phyloP scores from a whole-genome alignment of 2,888 invertebrate genomes.

The Pelosia muscerda region DNA sequence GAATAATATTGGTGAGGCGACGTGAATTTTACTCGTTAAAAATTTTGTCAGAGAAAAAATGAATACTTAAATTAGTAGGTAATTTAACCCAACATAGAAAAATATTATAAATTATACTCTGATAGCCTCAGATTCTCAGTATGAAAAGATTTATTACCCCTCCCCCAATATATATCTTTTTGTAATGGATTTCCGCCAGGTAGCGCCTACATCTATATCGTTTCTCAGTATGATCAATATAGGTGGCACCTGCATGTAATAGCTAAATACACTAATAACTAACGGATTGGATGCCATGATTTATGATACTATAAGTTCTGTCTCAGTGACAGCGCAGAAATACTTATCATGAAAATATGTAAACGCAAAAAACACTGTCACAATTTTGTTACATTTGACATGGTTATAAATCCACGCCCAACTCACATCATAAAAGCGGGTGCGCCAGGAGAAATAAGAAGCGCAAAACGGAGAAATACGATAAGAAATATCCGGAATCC shows the following conservation, averaged over 20 bases:
- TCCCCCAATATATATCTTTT: no score
- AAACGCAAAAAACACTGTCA: constrained; percentile 15
- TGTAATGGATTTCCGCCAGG: no score
- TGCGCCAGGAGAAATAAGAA: constrained; percentile 40
- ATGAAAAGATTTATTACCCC: no score
- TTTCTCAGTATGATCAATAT: not conserved
- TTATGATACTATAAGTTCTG: not conserved
- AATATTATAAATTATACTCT: no score
- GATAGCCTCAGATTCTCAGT: no score
- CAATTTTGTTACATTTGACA: constrained; percentile 31
- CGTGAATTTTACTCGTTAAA: not conserved
- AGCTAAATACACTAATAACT: no score
- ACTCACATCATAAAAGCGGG: constrained; percentile 37
- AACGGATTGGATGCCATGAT: not conserved
- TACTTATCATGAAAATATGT: not conserved
- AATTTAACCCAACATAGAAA: not conserved
- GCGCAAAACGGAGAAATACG: constrained; percentile 41
- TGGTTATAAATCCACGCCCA: constrained; percentile 27
- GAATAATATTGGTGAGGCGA: not conserved
- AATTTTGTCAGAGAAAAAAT: not conserved
- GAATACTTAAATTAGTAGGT: not conserved
- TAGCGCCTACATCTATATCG: no score
- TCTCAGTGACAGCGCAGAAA: not conserved
- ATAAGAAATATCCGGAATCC: constrained; percentile 41
- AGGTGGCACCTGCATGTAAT: not conserved